Base-by-base conservation (phyloP, 2,888 invertebrate genomes). In the Trissonchulus latispiculum region DNA sequence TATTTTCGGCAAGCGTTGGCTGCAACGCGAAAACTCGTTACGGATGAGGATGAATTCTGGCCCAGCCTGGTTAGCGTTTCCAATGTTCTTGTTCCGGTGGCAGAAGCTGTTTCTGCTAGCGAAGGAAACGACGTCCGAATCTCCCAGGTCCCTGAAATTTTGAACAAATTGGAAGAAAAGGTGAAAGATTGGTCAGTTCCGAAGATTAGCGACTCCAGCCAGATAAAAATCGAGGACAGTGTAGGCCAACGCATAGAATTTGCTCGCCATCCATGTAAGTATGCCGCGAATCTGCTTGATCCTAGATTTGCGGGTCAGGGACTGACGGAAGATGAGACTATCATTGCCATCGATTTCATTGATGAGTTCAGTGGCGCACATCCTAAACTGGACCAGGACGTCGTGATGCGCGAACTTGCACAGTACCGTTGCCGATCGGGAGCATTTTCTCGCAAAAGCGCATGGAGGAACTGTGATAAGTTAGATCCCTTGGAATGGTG, bases 401-500 rank as follows among this genome's bases (percentile, higher is more conserved):
- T 29, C 18, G 64, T 64, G 31, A 64, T 64, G 33, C 28, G 8
- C 8, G 31, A 64, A 29, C 28, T 64, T 8, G 64, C 64, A 15
- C 64, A 64, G 28, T 64, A 15, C 28, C 64, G 64, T 3, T 31
- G 29, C 31, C 64, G 28, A 15, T 28, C 64, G 28, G 64, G 64
- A 64, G 15, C 28, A 15, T 64, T 64, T 64, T 64, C 64, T 8
- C 64, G 64, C 33, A 28, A 28, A 31, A 31, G 31, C 18, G 64
- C 64, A 8, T 64, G 64, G 64, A 8, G 64, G 28, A 64, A 64
- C 33, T 15, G 31, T 33, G 15, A 33, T 15, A 31, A 31, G 15
- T 8, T 64, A n/a, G 28, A 29, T 64, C 28, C 64, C 8, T 15
- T 64, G 8, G 64, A 64, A 64, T 64, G 64, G 64, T 64, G 64